Evolutionary conservation across 53 echinoderm and acorn worm species (phyloP), one percentile per base, ranked within the genome.

Genomic region (Echinometra lucunter): DNA sequence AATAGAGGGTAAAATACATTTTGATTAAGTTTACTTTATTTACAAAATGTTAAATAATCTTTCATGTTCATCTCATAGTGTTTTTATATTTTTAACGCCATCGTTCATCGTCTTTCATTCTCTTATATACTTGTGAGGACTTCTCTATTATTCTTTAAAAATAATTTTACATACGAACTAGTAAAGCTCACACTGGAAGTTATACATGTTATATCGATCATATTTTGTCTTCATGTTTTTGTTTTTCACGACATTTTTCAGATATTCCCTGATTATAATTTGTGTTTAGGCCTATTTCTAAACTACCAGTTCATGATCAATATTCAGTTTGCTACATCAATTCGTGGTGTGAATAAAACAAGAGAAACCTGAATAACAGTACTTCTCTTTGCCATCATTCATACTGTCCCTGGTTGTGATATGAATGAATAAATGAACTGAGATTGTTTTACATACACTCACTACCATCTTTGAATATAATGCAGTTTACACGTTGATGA

Each of bases 401-500:
- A 85, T n/a, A 47, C 40, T 23, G 42, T 44, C 81, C 23, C 81
- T 42, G 44, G 81, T 44, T 44, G 17, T n/a, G 0, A 81, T 42
- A 81, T 42, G 81, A 81, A 81, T 81, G 44, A 81, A 81, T 81
- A 44, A 44, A 81, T 44, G 18, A 53, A 81, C 81, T 16, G 44
- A 81, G 40, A 44, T 81, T 81, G 81, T 44, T 80, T 42, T 80
- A 38, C 78, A 30, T 81, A 44, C 81, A 40, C 44, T 42, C 18
- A n/a, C n/a, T 85, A 47, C 49, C 1, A 0, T 49, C 47, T 40
- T 9, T 47, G 85, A 49, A 28, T 38, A 1, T 40, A 47, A 37
- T 57, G 60, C 89, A 89, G 38, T 89, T 89, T 89, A 89, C 58
- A 89, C 58, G 60, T 58, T 37, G 57, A 60, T 19, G 19, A 60